Evolutionary conservation across 1,140 invertebrate species (phyloP), one percentile per base, ranked within the genome.

Genomic region (Episyrphus balteatus): DNA sequence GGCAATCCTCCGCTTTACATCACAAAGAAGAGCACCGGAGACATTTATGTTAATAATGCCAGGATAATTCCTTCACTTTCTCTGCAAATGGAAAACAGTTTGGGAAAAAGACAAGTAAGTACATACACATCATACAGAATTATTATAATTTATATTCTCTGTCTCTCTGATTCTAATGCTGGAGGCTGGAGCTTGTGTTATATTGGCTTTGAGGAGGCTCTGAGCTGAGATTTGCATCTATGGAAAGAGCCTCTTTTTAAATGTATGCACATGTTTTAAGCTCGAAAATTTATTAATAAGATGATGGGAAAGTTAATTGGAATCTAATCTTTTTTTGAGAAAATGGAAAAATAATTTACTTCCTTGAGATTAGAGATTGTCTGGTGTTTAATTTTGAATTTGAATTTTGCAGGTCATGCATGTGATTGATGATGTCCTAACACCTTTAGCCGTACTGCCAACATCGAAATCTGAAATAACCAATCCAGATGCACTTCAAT

Each of bases 1-100:
- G 86, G 86, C 14, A 87, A 85, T 70, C 84, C 85, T 1, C 84
- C 84, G 5, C 64, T 90, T 41, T 88, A 85, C 80, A 77, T 90
- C 32, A 87, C 84, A 26, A 72, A 77, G 46, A 75, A 72, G 46
- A 69, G 72, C 5, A 73, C 74, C 42, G 77, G 85, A 46, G 83
- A 86, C 47, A 78, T 87, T 51, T 90, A 78, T 67, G 76, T 88
- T 46, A 90, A 90, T 65, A 88, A 88, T 65, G 86, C 86, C 0
- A 80, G 78, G 68, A 75, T 90, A 32, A 66, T 83, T 42, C 68
- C 76, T 26, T 75, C 77, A n/a, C 73, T 79, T n/a, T 83, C 82
- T 18, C 79, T 80, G 50, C 71, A 75, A 43, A 72, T 79, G 13
- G 68, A 64, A 14, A 81, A 81, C 53, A 60, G 58, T 31, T 68